phyloP scores from a whole-genome alignment of 2,888 invertebrate species.

The Callosobruchus maculatus region DNA sequence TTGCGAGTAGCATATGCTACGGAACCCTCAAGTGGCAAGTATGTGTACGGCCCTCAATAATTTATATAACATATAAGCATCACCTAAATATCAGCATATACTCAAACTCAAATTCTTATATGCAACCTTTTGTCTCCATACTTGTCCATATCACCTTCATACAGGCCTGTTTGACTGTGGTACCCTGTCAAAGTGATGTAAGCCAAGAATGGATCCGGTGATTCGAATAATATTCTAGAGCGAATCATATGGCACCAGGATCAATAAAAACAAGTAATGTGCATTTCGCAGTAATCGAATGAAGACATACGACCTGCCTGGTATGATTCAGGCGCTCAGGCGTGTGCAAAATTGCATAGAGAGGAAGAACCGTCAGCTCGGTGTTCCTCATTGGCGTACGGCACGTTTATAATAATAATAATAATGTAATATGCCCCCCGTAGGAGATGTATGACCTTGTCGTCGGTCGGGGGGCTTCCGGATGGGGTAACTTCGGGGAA shows the following conservation, averaged over 20 bases:
- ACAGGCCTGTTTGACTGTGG: background rate
- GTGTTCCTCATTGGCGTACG: background rate
- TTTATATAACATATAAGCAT: too few relatives aligned
- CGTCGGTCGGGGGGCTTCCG: too few relatives aligned
- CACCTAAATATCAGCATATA: too few relatives aligned
- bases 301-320: background rate
- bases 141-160: background rate
- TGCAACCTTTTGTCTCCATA: background rate
- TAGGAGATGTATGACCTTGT: too few relatives aligned
- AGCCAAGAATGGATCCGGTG: background rate
- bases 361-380: background rate
- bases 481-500: too few relatives aligned
- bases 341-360: background rate
- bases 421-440: too few relatives aligned
- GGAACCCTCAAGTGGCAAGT: too few relatives aligned
- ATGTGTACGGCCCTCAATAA: too few relatives aligned
- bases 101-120: too few relatives aligned
- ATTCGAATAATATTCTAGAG: background rate
- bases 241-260: background rate
- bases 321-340: background rate
- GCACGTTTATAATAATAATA: too few relatives aligned
- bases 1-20: too few relatives aligned
- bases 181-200: background rate
- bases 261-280: background rate
- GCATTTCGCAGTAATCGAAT: background rate